phyloP scores from a whole-genome alignment of 2,797 vertebrate species.

The Clarias fuscus region DNA sequence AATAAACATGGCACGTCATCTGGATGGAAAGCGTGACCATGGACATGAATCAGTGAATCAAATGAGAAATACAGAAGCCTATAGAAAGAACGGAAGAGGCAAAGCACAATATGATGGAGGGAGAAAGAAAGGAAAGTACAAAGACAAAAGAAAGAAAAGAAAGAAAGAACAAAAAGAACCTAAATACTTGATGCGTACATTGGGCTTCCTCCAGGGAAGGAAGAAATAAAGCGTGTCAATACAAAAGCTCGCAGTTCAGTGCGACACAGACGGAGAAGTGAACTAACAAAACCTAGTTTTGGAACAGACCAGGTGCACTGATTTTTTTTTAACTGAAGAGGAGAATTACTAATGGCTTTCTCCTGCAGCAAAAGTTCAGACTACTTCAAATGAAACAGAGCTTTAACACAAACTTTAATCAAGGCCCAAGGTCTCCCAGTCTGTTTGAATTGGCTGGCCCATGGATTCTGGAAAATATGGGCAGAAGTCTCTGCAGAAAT shows the following conservation, averaged over 20 bases:
- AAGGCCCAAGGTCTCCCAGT: neutral
- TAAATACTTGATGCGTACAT: neutral
- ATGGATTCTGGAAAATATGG: constrained; percentile 29
- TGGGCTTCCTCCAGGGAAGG: constrained; percentile 9
- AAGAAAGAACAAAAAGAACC: neutral
- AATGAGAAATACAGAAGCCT: neutral
- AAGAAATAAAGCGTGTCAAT: neutral
- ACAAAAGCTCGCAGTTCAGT: neutral
- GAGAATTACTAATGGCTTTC: neutral
- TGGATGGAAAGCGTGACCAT: constrained; percentile 35
- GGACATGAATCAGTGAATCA: neutral
- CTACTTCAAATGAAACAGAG: neutral
- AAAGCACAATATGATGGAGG: constrained; percentile 6
- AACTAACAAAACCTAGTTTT: neutral
- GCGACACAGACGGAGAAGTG: too few species aligned
- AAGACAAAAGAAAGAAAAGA: neutral
- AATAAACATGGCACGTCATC: constrained; percentile 49
- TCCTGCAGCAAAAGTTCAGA: neutral
- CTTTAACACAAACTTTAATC: neutral
- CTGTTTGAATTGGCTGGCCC: constrained; percentile 8
- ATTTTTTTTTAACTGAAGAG: neutral
- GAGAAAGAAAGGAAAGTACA: constrained; percentile 38
- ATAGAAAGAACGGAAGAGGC: constrained; percentile 26
- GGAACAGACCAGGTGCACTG: neutral
- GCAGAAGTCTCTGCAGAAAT: constrained; percentile 26